Evolutionary conservation across 2,113 vertebrate species (phyloP), one percentile per base, ranked within the genome.

Genomic region (Cyprinodon tularosa): DNA sequence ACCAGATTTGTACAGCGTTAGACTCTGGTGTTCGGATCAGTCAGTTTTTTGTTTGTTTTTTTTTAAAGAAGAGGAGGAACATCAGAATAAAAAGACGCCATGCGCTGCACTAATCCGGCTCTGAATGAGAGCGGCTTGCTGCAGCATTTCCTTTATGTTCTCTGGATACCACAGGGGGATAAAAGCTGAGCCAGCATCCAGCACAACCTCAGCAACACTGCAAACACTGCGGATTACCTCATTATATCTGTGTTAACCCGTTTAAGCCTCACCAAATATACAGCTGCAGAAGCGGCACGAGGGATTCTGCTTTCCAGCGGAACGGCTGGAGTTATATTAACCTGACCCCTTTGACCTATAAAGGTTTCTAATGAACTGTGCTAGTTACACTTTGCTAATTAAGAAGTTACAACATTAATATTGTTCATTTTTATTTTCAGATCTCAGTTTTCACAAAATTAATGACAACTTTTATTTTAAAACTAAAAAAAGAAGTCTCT

Each of bases 71-170:
- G 74, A 10, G 40, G 37, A 20, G 73, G 4, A 85, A 80, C 78
- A 68, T 67, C 22, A 72, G 62, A 67, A 81, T 82, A 71, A 88
- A 84, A 80, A 66, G 78, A 65, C 38, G 29, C 63, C 89, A 78
- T 82, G 92, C 71, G 68, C 88, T 84, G 65, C 57, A 78, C 91
- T 95, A 95, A 96, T 95, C 95, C 93, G 0, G 0, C 69, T 1
- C 75, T 92, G 91, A 95, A 95, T 86, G 92, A 92, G 92, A 94
- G 92, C 91, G 89, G 87, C 93, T 89, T 87, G 77, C 71, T 74
- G 38, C 87, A 93, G 92, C 92, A 93, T 50, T 88, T 93, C 90
- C 93, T 93, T 92, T 92, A 90, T 94, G 88, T 92, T 90, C 88
- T 85, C 88, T 77, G 73, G 86, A 90, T 90, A 86, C 88, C 82